These are phyloP conservation scores for Ursus arctos DNA, from an alignment of 2,113 vertebrate species.

Conservation along the genomic window DNA sequence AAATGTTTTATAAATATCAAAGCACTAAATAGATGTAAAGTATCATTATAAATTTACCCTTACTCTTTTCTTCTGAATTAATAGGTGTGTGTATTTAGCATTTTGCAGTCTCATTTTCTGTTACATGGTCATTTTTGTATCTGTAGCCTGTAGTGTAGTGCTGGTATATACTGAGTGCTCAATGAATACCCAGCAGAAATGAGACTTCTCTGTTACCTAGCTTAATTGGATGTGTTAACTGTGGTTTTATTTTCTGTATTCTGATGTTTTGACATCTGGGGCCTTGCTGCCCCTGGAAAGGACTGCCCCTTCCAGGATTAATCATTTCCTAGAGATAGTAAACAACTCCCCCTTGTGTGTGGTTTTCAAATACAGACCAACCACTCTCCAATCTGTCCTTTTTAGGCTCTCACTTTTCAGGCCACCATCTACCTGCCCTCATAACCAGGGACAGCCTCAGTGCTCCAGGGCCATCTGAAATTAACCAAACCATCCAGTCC, in stretches of 20 bases:
- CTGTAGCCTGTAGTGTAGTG: neutral
- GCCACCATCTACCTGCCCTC: neutral
- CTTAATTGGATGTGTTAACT: neutral
- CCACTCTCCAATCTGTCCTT: neutral
- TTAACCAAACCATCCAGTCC: neutral
- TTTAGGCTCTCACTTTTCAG: neutral
- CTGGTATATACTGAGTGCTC: neutral
- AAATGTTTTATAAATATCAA: conserved; percentile 61
- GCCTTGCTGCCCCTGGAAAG: neutral
- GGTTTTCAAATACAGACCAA: conserved; percentile 15
- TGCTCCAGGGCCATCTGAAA: neutral
- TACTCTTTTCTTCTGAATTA: conserved; percentile 53
- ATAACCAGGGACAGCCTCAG: neutral
- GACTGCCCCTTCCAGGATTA: neutral
- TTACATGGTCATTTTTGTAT: conserved; percentile 38
- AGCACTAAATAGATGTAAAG: neutral
- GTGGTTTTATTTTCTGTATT: neutral
- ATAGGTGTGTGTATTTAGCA: neutral
- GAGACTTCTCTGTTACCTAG: conserved; percentile 35
- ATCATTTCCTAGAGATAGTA: conserved; percentile 8
- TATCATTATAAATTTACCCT: neutral
- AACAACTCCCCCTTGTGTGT: neutral
- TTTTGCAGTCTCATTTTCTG: conserved; percentile 50
- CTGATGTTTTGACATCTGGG: neutral
- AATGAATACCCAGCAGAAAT: conserved; percentile 9